phyloP scores from a whole-genome alignment of 1,140 invertebrate genomes.

The Pemphigus obesinymphae region DNA sequence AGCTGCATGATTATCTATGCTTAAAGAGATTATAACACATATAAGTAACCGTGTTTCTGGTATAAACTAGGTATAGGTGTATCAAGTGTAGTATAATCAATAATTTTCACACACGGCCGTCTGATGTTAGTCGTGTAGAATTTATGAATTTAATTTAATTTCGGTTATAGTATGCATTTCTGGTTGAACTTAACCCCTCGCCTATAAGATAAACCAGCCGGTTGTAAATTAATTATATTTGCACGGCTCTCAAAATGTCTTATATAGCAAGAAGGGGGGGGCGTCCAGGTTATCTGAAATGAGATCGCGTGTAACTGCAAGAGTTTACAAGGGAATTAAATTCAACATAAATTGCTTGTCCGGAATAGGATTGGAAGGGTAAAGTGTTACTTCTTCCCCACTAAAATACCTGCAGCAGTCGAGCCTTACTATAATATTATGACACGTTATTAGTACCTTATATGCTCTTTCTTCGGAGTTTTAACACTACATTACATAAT shows the following conservation, averaged over 20 bases:
- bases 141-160: constrained; percentile 33
- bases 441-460: neutral
- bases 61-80: neutral
- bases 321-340: constrained; percentile 37
- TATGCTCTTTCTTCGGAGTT: too few relatives aligned
- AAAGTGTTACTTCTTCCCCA: neutral
- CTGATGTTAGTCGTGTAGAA: neutral
- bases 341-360: neutral
- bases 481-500: too few relatives aligned
- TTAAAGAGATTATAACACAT: neutral
- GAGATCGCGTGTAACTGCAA: constrained; percentile 25
- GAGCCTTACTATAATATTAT: too few relatives aligned
- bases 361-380: neutral
- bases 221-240: constrained; percentile 38
- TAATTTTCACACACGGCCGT: neutral
- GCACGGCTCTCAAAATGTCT: neutral
- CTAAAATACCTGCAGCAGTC: neutral
- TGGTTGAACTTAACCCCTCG: neutral
- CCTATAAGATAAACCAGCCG: neutral
- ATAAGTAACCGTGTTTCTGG: neutral
- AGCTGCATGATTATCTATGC: neutral
- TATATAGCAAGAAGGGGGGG: too few relatives aligned
- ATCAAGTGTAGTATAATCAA: neutral
- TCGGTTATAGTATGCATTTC: constrained; percentile 4
- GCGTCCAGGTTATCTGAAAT: constrained; percentile 34